Evolutionary conservation across 2,113 vertebrate species (phyloP), one percentile per base, ranked within the genome.

Genomic region (Prolemur simus): DNA sequence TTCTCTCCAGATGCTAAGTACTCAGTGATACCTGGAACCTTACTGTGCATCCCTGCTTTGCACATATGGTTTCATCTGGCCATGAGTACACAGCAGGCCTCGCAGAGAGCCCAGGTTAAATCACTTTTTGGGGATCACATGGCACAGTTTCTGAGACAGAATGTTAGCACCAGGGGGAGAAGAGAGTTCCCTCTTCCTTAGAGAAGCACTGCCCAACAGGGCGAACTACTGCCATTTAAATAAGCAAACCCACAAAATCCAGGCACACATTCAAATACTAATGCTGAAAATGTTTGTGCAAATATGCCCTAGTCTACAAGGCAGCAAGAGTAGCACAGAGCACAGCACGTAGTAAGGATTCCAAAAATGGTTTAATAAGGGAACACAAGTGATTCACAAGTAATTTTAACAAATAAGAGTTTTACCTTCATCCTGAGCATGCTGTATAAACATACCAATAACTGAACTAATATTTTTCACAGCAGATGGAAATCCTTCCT

Each of bases 381-480:
- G 29, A 39, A 60, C 1, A 14, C 54, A 7, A 49, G 42, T 2
- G 45, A 23, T 5, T 25, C 7, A 8, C 6, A 64, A 52, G 8
- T 11, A 4, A 63, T 25, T 37, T 60, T 13, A 20, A 39, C 4
- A 34, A 34, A 47, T 25, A 12, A 11, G 4, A 32, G 34, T 7
- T 58, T 95, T 99, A 99, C 99, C 99, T 99, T 99, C 99, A 77
- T 99, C 96, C 91, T 98, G 98, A 95, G 99, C 99, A 0, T 99
- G 99, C 88, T 98, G 99, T 56, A 99, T 98, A 95, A 99, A 99
- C 8, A 98, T 97, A 78, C 99, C 99, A 85, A 99, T 99, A 80
- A 99, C 99, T 10, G 98, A 98, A 68, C 99, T 99, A 3, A 99
- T 98, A 32, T 99, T 99, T 94, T 98, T 98, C 95, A 99, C 99